Conservation (phyloP, 1,140 invertebrate genomes). For the Drosophila gunungcola region DNA sequence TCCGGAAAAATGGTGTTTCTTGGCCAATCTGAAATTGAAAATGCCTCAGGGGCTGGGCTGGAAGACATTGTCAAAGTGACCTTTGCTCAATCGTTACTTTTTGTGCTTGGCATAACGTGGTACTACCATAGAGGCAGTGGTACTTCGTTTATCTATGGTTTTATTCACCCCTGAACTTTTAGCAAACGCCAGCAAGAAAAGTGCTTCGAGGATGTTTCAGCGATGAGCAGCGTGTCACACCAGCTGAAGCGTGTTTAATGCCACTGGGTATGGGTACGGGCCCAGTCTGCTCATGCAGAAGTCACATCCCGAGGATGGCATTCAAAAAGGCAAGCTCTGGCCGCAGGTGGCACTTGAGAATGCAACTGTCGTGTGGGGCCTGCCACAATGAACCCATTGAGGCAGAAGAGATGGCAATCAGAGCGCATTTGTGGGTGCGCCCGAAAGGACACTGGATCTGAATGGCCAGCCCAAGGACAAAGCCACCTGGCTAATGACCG, state of each 20-base stretch:
- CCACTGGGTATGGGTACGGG: background rate
- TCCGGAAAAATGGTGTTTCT: background rate
- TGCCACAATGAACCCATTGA: slow-evolving; percentile 65
- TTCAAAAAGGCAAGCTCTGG: slow-evolving; percentile 49
- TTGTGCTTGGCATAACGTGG: slow-evolving; percentile 7
- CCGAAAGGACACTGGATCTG: slow-evolving; percentile 50
- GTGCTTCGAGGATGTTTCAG: slow-evolving; percentile 19
- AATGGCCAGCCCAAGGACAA: slow-evolving; percentile 58
- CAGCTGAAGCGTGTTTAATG: slow-evolving; percentile 64
- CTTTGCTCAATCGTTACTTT: slow-evolving; percentile 17
- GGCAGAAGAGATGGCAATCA: slow-evolving; percentile 72
- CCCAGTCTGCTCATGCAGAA: slow-evolving; percentile 19
- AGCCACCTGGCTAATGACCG: slow-evolving; percentile 43
- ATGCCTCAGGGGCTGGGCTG: background rate
- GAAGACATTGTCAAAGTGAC: slow-evolving; percentile 2
- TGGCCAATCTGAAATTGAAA: background rate
- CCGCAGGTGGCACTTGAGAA: slow-evolving; percentile 45
- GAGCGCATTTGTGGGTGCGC: slow-evolving; percentile 60
- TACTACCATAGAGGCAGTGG: slow-evolving; percentile 22
- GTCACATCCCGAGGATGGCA: slow-evolving; percentile 44
- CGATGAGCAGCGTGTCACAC: slow-evolving; percentile 49
- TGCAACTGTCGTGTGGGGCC: slow-evolving; percentile 30
- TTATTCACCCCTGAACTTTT: slow-evolving; percentile 76
- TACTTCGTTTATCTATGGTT: slow-evolving; percentile 55
- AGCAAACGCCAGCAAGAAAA: slow-evolving; percentile 59